Evolutionary conservation across 2,888 invertebrate species (phyloP).

Genomic region (Masnerella sp.): DNA sequence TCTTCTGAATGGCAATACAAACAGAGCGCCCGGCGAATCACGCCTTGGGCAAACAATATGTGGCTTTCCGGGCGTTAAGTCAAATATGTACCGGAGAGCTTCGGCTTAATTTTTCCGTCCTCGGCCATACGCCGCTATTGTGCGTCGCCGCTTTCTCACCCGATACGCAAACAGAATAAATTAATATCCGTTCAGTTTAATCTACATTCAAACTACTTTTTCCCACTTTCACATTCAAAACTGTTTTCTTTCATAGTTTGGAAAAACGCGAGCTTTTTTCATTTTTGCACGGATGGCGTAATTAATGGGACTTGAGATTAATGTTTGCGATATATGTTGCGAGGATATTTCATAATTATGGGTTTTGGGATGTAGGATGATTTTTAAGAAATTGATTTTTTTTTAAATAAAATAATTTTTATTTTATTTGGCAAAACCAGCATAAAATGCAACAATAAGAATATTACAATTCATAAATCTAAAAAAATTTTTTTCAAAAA

Average conservation of each 20-base stretch:
- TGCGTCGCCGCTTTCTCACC: constrained; percentile 17
- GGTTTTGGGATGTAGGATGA: too few species aligned
- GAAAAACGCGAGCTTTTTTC: background rate
- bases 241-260: constrained; percentile 6
- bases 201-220: constrained; percentile 2
- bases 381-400: too few species aligned
- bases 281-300: background rate
- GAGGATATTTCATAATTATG: too few species aligned
- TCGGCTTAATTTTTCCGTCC: constrained; percentile 37
- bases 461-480: too few species aligned
- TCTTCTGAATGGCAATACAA: constrained; percentile 68
- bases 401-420: too few species aligned
- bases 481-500: too few species aligned
- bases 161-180: constrained; percentile 35
- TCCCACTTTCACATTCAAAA: constrained; percentile 1
- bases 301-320: background rate
- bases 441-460: too few species aligned
- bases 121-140: constrained; percentile 29
- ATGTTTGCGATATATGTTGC: too few species aligned
- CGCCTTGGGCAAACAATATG: constrained; percentile 65
- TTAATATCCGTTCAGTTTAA: constrained; percentile 34
- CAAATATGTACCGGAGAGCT: constrained; percentile 52
- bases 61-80: constrained; percentile 57
- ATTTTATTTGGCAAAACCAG: too few species aligned
- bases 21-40: constrained; percentile 64